Conservation (phyloP, 2,888 invertebrate genomes). For the Phaonia tiefii region DNA sequence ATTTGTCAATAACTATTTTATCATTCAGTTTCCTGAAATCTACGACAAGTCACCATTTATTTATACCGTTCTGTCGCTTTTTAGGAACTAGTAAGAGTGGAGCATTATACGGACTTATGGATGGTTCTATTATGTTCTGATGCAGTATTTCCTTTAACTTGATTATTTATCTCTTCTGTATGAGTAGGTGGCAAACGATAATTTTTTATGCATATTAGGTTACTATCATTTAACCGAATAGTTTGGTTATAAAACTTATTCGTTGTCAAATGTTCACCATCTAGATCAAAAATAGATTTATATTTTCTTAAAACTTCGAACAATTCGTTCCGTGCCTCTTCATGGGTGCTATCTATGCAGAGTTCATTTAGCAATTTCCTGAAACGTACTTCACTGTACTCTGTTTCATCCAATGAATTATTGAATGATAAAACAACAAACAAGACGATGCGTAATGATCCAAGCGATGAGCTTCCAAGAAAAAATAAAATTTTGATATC, state of each 20-base stretch:
- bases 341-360: no score
- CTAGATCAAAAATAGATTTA: conserved; percentile 16
- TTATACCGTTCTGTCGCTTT: not conserved
- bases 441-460: no score
- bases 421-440: no score
- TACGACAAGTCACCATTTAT: not conserved
- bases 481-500: no score
- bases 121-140: conserved; percentile 19
- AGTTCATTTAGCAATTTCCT: no score
- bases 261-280: conserved; percentile 11
- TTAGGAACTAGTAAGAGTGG: conserved; percentile 40
- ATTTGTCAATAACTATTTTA: conserved; percentile 14
- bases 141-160: not conserved
- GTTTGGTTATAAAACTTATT: conserved; percentile 25
- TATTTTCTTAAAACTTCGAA: conserved; percentile 6
- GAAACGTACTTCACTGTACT: no score
- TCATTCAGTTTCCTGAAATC: not conserved
- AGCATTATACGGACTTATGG: conserved; percentile 33
- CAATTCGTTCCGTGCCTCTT: no score
- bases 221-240: conserved; percentile 14
- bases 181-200: conserved; percentile 10
- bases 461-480: no score
- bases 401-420: no score
- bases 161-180: conserved; percentile 17
- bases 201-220: conserved; percentile 18